Conservation (phyloP, 1,140 invertebrate species). For the Euwallacea similis region DNA sequence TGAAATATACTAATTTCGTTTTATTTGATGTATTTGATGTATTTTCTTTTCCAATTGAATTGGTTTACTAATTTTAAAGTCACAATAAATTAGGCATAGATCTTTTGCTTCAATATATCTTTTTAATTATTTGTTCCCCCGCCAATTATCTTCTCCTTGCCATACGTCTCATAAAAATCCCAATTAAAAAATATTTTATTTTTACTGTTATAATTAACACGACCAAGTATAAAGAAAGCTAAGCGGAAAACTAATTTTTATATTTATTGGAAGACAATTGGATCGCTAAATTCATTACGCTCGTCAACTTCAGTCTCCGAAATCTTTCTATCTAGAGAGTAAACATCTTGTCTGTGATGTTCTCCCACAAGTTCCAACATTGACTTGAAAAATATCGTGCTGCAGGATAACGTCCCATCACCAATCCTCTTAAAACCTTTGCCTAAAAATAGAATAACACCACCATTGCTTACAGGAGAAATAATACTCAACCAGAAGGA, state of each 20-base stretch:
- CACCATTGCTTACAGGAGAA: not conserved
- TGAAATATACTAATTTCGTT: no score
- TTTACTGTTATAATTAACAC: no score
- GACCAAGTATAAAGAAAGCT: no score
- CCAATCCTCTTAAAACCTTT: constrained; percentile 48
- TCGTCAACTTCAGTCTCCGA: constrained; percentile 37
- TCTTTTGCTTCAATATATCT: no score
- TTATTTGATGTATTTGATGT: no score
- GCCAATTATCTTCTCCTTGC: no score
- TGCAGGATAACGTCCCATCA: constrained; percentile 48
- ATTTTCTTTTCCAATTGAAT: no score
- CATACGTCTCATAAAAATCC: no score
- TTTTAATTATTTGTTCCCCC: no score
- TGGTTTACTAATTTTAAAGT: no score
- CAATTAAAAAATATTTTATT: no score
- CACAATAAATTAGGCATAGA: no score
- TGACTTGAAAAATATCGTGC: constrained; percentile 43
- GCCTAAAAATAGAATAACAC: constrained; percentile 39
- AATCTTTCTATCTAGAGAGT: constrained; percentile 23
- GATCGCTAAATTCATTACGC: not conserved
- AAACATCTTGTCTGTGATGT: constrained; percentile 38
- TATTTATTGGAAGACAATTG: constrained; percentile 42
- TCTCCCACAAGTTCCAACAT: constrained; percentile 41
- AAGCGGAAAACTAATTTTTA: not conserved
- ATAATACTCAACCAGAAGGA: constrained; percentile 53